Evolutionary conservation across 23 tunicate species (phyloP).

Genomic region (Oikopleura albicans): DNA sequence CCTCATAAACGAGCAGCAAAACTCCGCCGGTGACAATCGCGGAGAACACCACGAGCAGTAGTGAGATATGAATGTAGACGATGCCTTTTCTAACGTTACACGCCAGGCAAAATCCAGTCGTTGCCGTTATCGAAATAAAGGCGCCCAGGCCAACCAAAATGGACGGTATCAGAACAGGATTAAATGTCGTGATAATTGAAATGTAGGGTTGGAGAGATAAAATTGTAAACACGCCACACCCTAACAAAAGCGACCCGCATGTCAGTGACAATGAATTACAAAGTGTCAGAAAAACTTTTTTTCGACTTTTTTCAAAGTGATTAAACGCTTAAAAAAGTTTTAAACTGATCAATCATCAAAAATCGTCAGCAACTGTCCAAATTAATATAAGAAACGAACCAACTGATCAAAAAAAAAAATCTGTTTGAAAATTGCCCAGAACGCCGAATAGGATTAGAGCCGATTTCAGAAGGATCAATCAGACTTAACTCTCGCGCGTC

Average conservation of each 20-base stretch:
- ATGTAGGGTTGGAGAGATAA: not conserved
- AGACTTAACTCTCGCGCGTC: too few relatives aligned
- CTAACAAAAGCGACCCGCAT: not conserved
- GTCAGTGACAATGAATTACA: not conserved
- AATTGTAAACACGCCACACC: not conserved
- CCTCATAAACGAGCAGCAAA: not conserved
- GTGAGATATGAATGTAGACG: not conserved
- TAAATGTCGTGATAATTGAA: not conserved
- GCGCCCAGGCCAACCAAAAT: not conserved
- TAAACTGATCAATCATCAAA: too few relatives aligned
- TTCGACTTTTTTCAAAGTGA: too few relatives aligned
- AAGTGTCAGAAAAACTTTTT: not conserved
- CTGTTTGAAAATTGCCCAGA: too few relatives aligned
- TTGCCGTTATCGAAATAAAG: not conserved
- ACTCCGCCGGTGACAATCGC: not conserved
- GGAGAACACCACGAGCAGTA: not conserved
- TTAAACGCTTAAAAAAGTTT: too few relatives aligned
- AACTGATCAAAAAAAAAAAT: too few relatives aligned
- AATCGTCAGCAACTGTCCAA: too few relatives aligned
- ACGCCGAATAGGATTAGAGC: too few relatives aligned
- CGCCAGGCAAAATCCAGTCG: slow-evolving; percentile 5
- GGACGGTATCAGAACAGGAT: not conserved
- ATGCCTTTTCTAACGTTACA: slow-evolving; percentile 2
- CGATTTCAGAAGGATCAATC: too few relatives aligned
- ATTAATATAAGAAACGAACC: too few relatives aligned